Evolutionary conservation across 2,113 vertebrate species (phyloP).

Genomic region (Acrocephalus arundinaceus): DNA sequence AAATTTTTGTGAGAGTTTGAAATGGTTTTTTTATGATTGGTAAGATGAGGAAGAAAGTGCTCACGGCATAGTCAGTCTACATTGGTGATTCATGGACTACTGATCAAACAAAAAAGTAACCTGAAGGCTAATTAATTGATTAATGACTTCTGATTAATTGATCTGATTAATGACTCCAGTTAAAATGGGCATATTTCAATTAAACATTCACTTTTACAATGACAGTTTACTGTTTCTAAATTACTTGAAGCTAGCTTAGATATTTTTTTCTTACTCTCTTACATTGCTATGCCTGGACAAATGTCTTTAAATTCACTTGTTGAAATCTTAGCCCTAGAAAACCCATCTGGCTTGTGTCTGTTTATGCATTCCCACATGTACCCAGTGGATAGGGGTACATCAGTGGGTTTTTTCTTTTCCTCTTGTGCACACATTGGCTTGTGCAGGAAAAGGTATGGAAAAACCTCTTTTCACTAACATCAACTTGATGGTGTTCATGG

Average conservation of each 20-base stretch:
- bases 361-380: rapidly evolving
- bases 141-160: neutral
- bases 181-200: neutral
- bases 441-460: neutral
- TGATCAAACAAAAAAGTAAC: neutral
- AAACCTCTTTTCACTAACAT: neutral
- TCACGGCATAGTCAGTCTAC: rapidly evolving
- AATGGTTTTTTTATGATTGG: neutral
- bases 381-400: neutral
- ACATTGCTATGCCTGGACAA: neutral
- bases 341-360: rapidly evolving
- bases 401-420: neutral
- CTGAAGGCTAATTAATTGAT: neutral
- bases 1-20: neutral
- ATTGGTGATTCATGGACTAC: neutral
- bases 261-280: neutral
- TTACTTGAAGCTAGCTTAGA: neutral
- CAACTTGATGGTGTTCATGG: neutral
- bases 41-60: neutral
- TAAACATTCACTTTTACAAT: neutral
- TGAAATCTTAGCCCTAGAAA: neutral
- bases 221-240: neutral
- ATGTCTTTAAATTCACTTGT: neutral
- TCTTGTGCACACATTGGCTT: neutral
- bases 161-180: neutral